Conservation (phyloP, 2,797 vertebrate genomes). For the Pangasius djambal region DNA sequence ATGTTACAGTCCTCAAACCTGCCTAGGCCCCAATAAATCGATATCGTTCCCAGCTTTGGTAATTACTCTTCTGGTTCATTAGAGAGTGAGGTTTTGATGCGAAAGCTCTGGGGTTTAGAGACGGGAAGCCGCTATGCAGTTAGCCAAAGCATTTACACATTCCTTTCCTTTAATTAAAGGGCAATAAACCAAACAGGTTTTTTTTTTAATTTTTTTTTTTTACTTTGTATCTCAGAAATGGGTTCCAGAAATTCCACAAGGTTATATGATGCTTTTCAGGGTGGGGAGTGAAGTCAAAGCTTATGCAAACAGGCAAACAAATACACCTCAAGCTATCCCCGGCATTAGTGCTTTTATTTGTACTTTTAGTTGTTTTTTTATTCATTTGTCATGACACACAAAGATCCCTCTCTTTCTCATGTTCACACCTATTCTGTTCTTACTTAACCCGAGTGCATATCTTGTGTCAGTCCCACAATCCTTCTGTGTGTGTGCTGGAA, state of each 20-base stretch:
- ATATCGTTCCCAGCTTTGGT: slow-evolving; percentile 35
- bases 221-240: slow-evolving; percentile 29
- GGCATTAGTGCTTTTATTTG: neutral
- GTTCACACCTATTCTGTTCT: neutral
- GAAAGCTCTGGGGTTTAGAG: slow-evolving; percentile 40
- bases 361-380: neutral
- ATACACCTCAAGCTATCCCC: neutral
- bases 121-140: slow-evolving; percentile 29
- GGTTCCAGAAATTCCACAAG: neutral
- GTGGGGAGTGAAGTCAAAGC: slow-evolving; percentile 11
- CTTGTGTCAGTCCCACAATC: neutral
- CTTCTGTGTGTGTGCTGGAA: neutral
- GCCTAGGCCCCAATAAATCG: neutral
- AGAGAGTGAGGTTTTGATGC: slow-evolving; percentile 44
- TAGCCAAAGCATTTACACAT: slow-evolving; percentile 37
- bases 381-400: neutral
- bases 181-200: slow-evolving; percentile 48
- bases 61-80: slow-evolving; percentile 59
- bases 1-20: neutral
- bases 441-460: neutral
- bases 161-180: slow-evolving; percentile 53
- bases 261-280: neutral
- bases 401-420: neutral
- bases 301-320: slow-evolving; percentile 30
- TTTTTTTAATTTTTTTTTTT: slow-evolving; percentile 32